Evolutionary conservation across 2,113 vertebrate species (phyloP), one percentile per base, ranked within the genome.

Genomic region (Holacanthus passer): DNA sequence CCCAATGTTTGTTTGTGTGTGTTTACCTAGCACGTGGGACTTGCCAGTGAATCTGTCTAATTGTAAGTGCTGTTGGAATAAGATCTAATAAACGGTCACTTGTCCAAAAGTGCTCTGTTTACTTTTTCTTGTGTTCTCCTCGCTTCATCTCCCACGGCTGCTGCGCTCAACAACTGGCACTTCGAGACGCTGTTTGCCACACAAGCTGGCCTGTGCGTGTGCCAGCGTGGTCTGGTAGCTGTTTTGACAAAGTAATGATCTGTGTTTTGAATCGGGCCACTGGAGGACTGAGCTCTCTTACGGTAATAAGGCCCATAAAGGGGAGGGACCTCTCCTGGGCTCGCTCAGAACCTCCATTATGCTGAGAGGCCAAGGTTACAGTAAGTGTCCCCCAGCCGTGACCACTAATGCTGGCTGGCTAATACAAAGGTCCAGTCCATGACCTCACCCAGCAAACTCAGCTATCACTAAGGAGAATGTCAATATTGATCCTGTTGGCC

Each of bases 401-500:
- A 92, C 90, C 88, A 83, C 90, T 89, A 92, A 90, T 90, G 83
- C 71, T 87, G 47, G 72, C 75, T 75, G 83, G 81, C 89, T 86
- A 64, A 64, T 80, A 87, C 71, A 80, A 76, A 89, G 77, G 80
- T 90, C 91, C 81, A 83, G 86, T 88, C 77, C 81, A 87, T 91
- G 89, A 85, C 90, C 88, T 91, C 81, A 90, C 79, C 82, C 72
- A 87, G 92, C 88, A 89, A 92, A 88, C 92, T 90, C 77, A 13
- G 82, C 84, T 87, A 93, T 94, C 89, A 73, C 94, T 91, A 92
- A 87, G 90, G 92, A 93, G 91, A 94, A 93, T 89, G 91, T 95
- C 93, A 95, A 94, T 96, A 95, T 95, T 94, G 95, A 95, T 94
- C 88, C 72, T 91, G 85, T 85, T 94, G 92, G 91, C 85, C 90